phyloP scores from a whole-genome alignment of 2,113 vertebrate genomes.

The Psilopsiagon aurifrons region DNA sequence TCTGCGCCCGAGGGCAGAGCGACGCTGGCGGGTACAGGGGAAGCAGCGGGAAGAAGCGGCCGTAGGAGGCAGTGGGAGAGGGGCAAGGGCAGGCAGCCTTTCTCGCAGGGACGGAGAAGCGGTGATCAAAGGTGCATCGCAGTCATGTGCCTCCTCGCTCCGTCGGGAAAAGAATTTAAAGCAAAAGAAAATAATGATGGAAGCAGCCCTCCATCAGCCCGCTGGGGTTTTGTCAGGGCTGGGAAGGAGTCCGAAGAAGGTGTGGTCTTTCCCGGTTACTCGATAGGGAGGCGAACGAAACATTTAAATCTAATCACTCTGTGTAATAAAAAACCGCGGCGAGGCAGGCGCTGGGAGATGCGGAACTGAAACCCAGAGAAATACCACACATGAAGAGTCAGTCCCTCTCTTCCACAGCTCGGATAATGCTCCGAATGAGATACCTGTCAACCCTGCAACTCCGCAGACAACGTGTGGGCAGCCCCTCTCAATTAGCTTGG shows the following conservation, averaged over 20 bases:
- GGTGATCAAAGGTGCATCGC: not conserved
- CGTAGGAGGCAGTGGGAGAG: not conserved
- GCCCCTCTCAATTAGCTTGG: not conserved
- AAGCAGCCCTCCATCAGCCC: not conserved
- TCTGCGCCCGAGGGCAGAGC: not conserved
- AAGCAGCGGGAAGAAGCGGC: not conserved
- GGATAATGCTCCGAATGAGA: slow-evolving; percentile 1
- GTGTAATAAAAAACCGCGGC: slow-evolving; percentile 31
- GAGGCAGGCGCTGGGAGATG: not conserved
- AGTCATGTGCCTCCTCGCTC: not conserved
- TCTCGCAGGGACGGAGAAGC: not conserved
- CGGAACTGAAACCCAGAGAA: not conserved
- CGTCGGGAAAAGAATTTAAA: not conserved
- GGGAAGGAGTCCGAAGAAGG: not conserved
- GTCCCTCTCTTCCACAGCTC: not conserved
- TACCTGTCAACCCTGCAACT: slow-evolving; percentile 43
- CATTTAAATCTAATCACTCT: not conserved
- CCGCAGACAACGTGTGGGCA: not conserved
- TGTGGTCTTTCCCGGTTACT: slow-evolving; percentile 32
- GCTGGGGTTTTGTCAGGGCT: not conserved
- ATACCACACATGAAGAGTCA: slow-evolving; percentile 54
- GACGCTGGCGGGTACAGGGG: not conserved
- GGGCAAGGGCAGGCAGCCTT: not conserved
- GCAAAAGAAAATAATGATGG: not conserved
- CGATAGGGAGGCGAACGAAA: slow-evolving; percentile 15